Evolutionary conservation across 2,888 invertebrate genomes (phyloP).

Genomic region (Drosophila prostipennis): DNA sequence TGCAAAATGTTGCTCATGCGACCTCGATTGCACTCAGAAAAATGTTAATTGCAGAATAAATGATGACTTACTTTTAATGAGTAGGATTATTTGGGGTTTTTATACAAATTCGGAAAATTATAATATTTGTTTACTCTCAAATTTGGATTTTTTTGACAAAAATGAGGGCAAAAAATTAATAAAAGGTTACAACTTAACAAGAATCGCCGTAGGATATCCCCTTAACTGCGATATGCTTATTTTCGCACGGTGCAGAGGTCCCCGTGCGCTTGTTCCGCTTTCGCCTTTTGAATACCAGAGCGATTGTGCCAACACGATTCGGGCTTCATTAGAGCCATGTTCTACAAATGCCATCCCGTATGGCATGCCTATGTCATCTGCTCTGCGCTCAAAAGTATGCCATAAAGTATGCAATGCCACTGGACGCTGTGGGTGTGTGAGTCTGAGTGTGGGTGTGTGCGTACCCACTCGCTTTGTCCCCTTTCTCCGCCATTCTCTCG

Average conservation of each 20-base stretch:
- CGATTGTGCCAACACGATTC: conserved; percentile 39
- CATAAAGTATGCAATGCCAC: conserved; percentile 51
- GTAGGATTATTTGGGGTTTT: no score
- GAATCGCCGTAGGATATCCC: not conserved
- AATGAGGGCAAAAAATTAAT: no score
- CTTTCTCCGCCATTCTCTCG: conserved; percentile 5
- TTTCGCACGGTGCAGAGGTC: conserved; percentile 1
- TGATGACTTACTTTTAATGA: no score
- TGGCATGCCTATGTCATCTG: conserved; percentile 35
- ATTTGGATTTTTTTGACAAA: not conserved
- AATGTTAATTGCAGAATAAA: not conserved
- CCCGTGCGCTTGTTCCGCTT: conserved; percentile 49
- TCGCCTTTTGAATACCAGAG: conserved; percentile 24
- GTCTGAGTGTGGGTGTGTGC: conserved; percentile 9
- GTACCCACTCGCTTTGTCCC: not conserved
- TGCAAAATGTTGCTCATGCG: conserved; percentile 24
- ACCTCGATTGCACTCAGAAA: conserved; percentile 17
- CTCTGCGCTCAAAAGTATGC: conserved; percentile 53
- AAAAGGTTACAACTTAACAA: not conserved
- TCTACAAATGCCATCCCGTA: conserved; percentile 43
- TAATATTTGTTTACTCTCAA: not conserved
- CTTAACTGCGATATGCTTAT: not conserved
- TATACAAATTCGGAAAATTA: no score
- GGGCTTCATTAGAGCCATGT: conserved; percentile 65
- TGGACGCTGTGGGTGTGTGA: conserved; percentile 40